These are phyloP conservation scores for Dynastes tityus DNA, from an alignment of 2,888 invertebrate species.

Conservation along the genomic window DNA sequence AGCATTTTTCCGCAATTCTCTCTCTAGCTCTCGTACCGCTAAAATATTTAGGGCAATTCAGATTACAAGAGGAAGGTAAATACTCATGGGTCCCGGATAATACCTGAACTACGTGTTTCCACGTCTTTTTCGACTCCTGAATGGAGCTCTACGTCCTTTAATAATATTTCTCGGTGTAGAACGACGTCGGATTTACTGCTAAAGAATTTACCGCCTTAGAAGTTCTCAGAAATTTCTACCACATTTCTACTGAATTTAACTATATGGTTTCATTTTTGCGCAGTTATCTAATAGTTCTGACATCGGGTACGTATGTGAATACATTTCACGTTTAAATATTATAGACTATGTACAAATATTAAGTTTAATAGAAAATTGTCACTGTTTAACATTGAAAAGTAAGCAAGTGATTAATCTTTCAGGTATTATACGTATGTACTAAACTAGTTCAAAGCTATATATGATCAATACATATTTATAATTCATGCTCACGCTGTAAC, in stretches of 20 bases:
- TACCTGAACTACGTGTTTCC: slow-evolving; percentile 32
- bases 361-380: too few relatives aligned
- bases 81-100: slow-evolving; percentile 38
- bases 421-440: too few relatives aligned
- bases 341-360: too few relatives aligned
- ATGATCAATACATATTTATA: too few relatives aligned
- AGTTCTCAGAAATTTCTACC: background rate
- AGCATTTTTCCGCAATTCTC: slow-evolving; percentile 16
- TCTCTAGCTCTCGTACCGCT: slow-evolving; percentile 1
- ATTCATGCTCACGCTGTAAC: too few relatives aligned
- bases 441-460: too few relatives aligned
- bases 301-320: background rate
- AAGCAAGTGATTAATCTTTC: too few relatives aligned
- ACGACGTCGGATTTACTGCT: slow-evolving; percentile 29
- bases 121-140: background rate
- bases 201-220: slow-evolving; percentile 30
- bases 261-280: background rate
- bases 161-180: slow-evolving; percentile 27
- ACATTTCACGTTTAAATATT: too few relatives aligned
- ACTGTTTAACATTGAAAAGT: too few relatives aligned
- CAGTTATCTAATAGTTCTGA: background rate
- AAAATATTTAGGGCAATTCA: slow-evolving; percentile 41
- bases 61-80: slow-evolving; percentile 39
- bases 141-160: slow-evolving; percentile 18
- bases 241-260: background rate